These are phyloP conservation scores for Mya arenaria DNA, from an alignment of 1,140 invertebrate species.

Conservation along the genomic window DNA sequence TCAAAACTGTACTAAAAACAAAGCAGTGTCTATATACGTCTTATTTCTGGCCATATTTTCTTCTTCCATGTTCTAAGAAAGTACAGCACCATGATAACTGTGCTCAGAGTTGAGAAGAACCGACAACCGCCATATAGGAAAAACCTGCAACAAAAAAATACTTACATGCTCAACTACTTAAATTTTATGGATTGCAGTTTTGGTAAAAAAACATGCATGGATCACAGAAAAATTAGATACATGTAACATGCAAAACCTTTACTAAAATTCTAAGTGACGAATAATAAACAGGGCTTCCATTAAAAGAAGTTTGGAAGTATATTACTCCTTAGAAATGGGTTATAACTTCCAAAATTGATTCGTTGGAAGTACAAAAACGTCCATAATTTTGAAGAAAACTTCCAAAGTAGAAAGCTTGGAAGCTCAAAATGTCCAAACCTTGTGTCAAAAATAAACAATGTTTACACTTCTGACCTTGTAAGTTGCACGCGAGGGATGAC, in stretches of 20 bases:
- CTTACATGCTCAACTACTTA: background rate
- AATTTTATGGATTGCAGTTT: background rate
- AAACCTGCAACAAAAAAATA: conserved; percentile 66
- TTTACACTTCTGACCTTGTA: no score
- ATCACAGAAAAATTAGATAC: background rate
- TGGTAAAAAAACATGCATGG: background rate
- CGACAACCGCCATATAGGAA: conserved; percentile 60
- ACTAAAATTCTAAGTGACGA: background rate
- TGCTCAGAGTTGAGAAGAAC: conserved; percentile 65
- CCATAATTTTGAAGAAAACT: no score
- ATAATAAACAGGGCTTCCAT: background rate
- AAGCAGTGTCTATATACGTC: no score
- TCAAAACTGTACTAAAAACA: no score
- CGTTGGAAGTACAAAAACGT: no score
- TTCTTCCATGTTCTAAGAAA: conserved; percentile 74
- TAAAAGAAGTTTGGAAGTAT: no score
- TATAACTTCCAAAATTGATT: no score
- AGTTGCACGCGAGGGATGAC: no score
- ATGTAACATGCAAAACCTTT: background rate
- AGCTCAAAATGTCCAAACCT: no score
- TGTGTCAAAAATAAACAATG: no score
- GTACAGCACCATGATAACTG: conserved; percentile 61
- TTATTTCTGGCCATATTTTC: conserved; percentile 76
- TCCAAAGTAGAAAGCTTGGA: no score
- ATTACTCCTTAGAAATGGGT: no score